Evolutionary conservation across 2,113 vertebrate species (phyloP).

Genomic region (Tupaia chinensis): DNA sequence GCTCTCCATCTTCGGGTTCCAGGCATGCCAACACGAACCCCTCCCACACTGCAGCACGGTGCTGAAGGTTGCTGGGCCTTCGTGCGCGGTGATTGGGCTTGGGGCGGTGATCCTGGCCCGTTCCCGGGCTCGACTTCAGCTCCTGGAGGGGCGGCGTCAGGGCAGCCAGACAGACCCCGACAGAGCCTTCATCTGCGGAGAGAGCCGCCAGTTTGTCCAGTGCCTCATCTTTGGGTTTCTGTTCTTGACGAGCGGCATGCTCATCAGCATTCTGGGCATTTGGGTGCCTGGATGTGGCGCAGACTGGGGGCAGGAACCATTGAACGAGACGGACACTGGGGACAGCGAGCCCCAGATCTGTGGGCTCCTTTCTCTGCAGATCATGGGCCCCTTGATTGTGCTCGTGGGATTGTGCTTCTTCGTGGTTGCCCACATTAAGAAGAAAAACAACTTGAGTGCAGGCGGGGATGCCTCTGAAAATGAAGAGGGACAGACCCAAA

Average conservation of each 20-base stretch:
- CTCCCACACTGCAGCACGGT: slow-evolving; percentile 82
- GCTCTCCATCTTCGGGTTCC: slow-evolving; percentile 89
- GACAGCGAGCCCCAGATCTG: slow-evolving; percentile 82
- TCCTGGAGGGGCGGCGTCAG: slow-evolving; percentile 77
- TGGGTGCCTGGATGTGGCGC: slow-evolving; percentile 89
- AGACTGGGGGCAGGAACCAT: slow-evolving; percentile 61
- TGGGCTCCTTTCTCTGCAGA: slow-evolving; percentile 89
- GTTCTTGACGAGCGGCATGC: slow-evolving; percentile 89
- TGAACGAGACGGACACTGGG: slow-evolving; percentile 82
- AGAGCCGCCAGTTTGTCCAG: slow-evolving; percentile 89
- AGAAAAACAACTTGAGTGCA: slow-evolving; percentile 84
- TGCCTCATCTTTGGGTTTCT: slow-evolving; percentile 90
- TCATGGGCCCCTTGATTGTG: slow-evolving; percentile 90
- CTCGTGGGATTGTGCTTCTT: slow-evolving; percentile 90
- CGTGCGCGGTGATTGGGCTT: slow-evolving; percentile 84
- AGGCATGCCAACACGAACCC: slow-evolving; percentile 83
- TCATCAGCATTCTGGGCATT: slow-evolving; percentile 89
- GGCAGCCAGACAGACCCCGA: slow-evolving; percentile 76
- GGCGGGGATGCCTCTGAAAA: slow-evolving; percentile 79
- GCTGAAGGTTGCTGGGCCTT: slow-evolving; percentile 87
- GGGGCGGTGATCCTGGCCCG: slow-evolving; percentile 86
- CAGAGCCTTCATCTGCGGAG: slow-evolving; percentile 85
- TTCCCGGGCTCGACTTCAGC: slow-evolving; percentile 85
- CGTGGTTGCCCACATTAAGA: slow-evolving; percentile 89
- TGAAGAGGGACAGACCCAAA: slow-evolving; percentile 82